These are phyloP conservation scores for Eurois occulta DNA, from an alignment of 2,888 invertebrate genomes.

Conservation along the genomic window DNA sequence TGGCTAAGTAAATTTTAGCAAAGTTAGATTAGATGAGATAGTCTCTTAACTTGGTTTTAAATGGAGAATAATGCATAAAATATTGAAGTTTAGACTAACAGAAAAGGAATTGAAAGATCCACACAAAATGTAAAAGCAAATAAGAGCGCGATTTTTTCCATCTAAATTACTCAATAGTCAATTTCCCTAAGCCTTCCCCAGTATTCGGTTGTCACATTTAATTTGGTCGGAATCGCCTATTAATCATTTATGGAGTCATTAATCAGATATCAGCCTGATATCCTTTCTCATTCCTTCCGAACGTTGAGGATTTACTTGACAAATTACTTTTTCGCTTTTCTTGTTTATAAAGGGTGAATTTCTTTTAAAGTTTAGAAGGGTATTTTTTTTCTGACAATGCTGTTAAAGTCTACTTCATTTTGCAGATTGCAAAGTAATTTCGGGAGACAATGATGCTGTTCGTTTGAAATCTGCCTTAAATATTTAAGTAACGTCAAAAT, in stretches of 20 bases:
- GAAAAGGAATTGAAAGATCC: constrained; percentile 30
- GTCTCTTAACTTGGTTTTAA: not conserved
- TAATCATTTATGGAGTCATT: constrained; percentile 82
- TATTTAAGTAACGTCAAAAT: not conserved
- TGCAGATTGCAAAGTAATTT: constrained; percentile 36
- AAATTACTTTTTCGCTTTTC: constrained; percentile 88
- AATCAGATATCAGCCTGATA: constrained; percentile 81
- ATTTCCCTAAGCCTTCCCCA: constrained; percentile 61
- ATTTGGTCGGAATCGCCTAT: constrained; percentile 74
- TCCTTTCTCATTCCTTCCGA: constrained; percentile 76
- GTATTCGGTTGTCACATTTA: constrained; percentile 67
- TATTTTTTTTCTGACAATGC: constrained; percentile 48
- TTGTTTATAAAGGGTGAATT: constrained; percentile 74
- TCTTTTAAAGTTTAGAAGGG: constrained; percentile 58
- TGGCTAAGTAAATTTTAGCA: constrained; percentile 30
- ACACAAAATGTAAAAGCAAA: constrained; percentile 35
- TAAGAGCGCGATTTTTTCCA: constrained; percentile 29
- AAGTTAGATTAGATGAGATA: constrained; percentile 17
- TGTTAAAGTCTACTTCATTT: constrained; percentile 39
- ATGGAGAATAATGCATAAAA: not conserved
- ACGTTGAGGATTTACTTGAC: constrained; percentile 86
- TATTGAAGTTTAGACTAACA: not conserved
- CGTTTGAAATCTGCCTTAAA: not conserved
- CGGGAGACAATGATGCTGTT: not conserved
- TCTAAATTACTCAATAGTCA: constrained; percentile 50